phyloP scores from a whole-genome alignment of 2,113 vertebrate species.

The Struthio camelus region DNA sequence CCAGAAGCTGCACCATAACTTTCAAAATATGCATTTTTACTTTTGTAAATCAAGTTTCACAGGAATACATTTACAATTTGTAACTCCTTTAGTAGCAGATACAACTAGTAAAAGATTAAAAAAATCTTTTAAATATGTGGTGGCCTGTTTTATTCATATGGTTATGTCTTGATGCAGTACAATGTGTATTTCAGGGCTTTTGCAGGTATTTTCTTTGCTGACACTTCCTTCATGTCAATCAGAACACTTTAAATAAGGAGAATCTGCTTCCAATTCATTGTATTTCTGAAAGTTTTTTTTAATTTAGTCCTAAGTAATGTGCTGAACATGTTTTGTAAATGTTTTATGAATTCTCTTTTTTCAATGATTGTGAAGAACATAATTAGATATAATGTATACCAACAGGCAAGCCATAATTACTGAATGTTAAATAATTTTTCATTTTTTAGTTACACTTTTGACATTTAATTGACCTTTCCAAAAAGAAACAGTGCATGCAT shows the following conservation, averaged over 20 bases:
- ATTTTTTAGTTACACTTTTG: neutral
- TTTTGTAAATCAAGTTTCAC: conserved; percentile 23
- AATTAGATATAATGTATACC: conserved; percentile 40
- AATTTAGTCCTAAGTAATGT: neutral
- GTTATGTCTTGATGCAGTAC: neutral
- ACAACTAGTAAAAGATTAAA: neutral
- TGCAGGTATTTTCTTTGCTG: conserved; percentile 25
- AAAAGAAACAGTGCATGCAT: neutral
- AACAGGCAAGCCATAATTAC: neutral
- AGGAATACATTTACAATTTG: neutral
- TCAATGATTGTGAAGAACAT: conserved; percentile 16
- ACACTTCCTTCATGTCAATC: neutral
- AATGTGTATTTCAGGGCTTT: neutral
- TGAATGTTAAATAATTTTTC: conserved; percentile 33
- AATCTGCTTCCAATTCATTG: neutral
- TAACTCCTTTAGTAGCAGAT: conserved; percentile 7
- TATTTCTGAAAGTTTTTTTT: neutral
- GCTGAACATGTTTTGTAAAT: conserved; percentile 44
- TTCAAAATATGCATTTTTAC: conserved; percentile 22
- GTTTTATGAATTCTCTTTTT: conserved; percentile 40
- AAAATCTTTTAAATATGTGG: neutral
- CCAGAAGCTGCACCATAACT: neutral
- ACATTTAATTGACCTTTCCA: conserved; percentile 47
- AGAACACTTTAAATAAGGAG: conserved; percentile 10
- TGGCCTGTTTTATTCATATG: conserved; percentile 2